Base-by-base conservation (phyloP, 2,888 invertebrate genomes). In the Acleris cristana region DNA sequence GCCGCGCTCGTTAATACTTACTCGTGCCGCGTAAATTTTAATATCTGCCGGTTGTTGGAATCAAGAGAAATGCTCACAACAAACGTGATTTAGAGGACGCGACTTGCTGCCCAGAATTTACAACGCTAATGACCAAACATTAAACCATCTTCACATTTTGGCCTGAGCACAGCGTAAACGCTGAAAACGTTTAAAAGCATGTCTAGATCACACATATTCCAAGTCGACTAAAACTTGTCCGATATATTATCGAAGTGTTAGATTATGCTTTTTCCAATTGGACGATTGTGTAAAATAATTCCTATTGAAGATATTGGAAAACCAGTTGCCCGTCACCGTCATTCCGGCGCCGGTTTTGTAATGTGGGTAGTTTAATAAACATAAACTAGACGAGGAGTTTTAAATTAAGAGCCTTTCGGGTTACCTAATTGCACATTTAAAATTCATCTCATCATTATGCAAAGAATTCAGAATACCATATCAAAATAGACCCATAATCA, bases 21-120 rank as follows among this genome's bases (percentile, higher is more conserved):
- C 88, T 86, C 85, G 89, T 85, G 89, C 82, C 85, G 88, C 91
- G 90, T 92, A 91, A 91, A 92, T 92, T 92, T 90, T 90, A 89
- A 89, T 91, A 90, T 89, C 86, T 89, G 89, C 88, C 90, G 91
- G 89, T 90, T 87, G 89, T 89, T 90, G 84, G 85, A 86, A 83
- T 83, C 78, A 86, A 83, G 86, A 86, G 81, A 89, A 90, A 88
- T 82, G 85, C 85, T 88, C 88, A 88, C 88, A 89, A 90, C 89
- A 85, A 87, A 76, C 85, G 85, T 91, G 90, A 92, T 92, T 91
- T 91, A 91, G 81, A 83, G 81, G 87, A 85, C 85, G 74, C 86
- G 77, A 81, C 79, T 79, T 83, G 85, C 80, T 77, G 73, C 75
- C 75, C 79, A 72, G 77, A 82, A 87, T 86, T 86, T 79, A 85